Percentiles rank a stretch among this genome's conserved stretches.
These are phyloP conservation scores for Streptopelia turtur DNA, from an alignment of 2,797 vertebrate genomes.

Conservation along the genomic window DNA sequence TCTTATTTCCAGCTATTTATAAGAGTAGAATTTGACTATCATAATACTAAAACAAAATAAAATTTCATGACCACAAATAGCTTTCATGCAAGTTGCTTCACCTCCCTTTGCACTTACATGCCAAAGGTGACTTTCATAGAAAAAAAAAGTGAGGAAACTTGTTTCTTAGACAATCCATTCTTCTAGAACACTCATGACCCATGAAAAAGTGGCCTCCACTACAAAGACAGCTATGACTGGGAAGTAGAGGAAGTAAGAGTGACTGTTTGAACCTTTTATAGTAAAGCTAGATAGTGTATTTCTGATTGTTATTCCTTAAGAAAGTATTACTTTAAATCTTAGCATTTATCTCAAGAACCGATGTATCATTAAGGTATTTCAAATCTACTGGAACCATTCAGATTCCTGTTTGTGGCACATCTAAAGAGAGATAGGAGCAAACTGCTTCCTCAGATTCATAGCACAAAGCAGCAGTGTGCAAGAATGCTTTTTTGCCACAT, in stretches of 20 bases:
- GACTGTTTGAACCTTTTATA: not conserved
- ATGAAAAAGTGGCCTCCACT: not conserved
- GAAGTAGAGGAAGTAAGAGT: not conserved
- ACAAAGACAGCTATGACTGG: not conserved
- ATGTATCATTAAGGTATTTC: not conserved
- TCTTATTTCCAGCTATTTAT: not conserved
- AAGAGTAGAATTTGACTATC: not conserved
- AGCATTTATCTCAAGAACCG: not conserved
- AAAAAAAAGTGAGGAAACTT: not conserved
- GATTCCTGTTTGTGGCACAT: not conserved
- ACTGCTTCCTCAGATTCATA: not conserved
- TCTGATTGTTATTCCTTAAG: not conserved
- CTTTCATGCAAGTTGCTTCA: not conserved
- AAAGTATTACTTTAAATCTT: not conserved
- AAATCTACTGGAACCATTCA: not conserved
- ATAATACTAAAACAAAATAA: not conserved
- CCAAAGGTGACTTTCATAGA: not conserved
- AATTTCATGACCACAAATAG: not conserved
- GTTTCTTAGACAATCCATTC: not conserved
- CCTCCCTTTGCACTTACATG: not conserved
- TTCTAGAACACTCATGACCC: not conserved
- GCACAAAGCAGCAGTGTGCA: not conserved
- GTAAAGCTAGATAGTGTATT: not conserved
- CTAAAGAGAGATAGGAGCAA: not conserved
- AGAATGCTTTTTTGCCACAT: not conserved